phyloP scores from a whole-genome alignment of 2,888 invertebrate genomes.

The Coleophora deauratella region DNA sequence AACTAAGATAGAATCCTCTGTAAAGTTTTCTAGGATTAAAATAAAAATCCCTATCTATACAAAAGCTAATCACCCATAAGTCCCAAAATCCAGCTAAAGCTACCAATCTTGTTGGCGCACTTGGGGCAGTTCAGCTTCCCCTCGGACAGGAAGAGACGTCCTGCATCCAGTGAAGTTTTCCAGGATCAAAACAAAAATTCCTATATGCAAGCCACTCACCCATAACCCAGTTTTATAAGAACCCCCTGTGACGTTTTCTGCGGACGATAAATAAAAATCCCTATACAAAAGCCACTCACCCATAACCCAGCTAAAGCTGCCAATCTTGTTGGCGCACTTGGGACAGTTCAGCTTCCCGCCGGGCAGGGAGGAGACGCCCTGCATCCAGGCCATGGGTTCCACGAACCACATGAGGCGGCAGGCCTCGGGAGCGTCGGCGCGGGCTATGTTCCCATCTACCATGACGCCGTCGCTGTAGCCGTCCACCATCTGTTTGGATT shows the following conservation, averaged over 20 bases:
- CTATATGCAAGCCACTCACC: too few species aligned
- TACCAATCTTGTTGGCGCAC: conserved; percentile 88
- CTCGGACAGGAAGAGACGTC: conserved; percentile 78
- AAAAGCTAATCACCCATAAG: conserved; percentile 74
- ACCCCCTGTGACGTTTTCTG: too few species aligned
- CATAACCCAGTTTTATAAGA: too few species aligned
- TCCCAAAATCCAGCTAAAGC: conserved; percentile 95
- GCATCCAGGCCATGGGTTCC: conserved; percentile 94
- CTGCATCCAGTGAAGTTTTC: conserved; percentile 95
- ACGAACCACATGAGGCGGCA: conserved; percentile 88
- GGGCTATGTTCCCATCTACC: conserved; percentile 44
- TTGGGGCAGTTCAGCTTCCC: conserved; percentile 92
- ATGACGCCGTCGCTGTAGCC: conserved; percentile 50
- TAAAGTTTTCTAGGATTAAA: too few species aligned
- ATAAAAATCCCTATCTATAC: too few species aligned
- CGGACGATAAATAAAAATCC: too few species aligned
- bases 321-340: conserved; percentile 88
- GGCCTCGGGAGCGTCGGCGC: conserved; percentile 40
- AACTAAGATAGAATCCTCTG: too few species aligned
- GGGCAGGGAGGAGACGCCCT: conserved; percentile 77
- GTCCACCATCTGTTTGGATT: conserved; percentile 31
- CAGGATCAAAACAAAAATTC: too few species aligned
- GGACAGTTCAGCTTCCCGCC: conserved; percentile 91
- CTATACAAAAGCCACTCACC: too few species aligned
- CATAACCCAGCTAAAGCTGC: conserved; percentile 93